Percentiles rank a stretch among this genome's conserved stretches.
Evolutionary conservation across 2,113 vertebrate genomes (phyloP).

Genomic region (Bos indicus): DNA sequence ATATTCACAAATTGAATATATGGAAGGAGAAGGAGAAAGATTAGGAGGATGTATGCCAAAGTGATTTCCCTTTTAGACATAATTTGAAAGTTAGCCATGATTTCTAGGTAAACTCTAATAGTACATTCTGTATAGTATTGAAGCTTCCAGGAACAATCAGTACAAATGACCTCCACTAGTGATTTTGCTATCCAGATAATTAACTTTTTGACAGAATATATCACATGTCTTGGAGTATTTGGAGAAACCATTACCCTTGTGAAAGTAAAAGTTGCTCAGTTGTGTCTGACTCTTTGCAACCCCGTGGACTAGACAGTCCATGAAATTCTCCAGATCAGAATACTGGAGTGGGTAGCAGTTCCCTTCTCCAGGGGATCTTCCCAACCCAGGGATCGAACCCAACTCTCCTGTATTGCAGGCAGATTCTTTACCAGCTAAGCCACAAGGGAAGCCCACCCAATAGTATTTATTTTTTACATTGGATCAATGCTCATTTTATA

Average conservation of each 20-base stretch:
- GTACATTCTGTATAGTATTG: background rate
- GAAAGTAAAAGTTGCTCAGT: background rate
- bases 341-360: background rate
- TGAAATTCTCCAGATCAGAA: background rate
- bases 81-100: background rate
- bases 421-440: background rate
- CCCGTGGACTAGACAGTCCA: background rate
- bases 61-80: background rate
- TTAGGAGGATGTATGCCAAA: background rate
- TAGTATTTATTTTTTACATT: background rate
- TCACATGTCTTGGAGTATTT: background rate
- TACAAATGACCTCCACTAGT: background rate
- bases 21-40: background rate
- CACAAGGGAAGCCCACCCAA: background rate
- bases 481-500: background rate
- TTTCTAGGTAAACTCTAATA: background rate
- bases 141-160: constrained; percentile 4
- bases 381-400: background rate
- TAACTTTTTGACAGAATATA: constrained; percentile 27
- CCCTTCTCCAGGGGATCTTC: background rate
- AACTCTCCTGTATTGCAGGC: background rate
- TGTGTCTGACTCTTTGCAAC: background rate
- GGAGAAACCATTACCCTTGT: constrained; percentile 6
- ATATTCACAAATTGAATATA: background rate
- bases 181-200: background rate